Conservation (phyloP, 2,113 vertebrate genomes). For the Brachyhypopomus gauderio region DNA sequence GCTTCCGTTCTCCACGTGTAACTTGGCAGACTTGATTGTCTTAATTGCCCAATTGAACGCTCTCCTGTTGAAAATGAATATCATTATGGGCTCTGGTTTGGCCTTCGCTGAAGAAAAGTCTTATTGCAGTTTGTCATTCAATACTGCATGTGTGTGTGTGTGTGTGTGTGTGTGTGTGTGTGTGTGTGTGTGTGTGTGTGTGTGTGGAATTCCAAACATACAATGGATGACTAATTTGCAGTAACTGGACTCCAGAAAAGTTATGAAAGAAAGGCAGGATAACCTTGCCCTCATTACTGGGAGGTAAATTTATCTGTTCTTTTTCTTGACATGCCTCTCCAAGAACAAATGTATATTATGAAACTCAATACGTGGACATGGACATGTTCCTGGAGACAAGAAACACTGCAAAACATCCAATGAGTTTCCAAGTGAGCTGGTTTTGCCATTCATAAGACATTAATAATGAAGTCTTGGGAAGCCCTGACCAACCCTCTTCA, state of each 20-base stretch:
- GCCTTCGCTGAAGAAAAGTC: conserved; percentile 70
- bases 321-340: conserved; percentile 33
- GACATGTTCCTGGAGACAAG: conserved; percentile 48
- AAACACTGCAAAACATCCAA: conserved; percentile 44
- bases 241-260: conserved; percentile 67
- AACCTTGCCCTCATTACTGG: conserved; percentile 54
- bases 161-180: conserved; percentile 58
- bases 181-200: conserved; percentile 17
- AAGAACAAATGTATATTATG: conserved; percentile 60
- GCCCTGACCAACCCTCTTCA: conserved; percentile 37
- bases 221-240: conserved; percentile 70
- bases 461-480: conserved; percentile 39
- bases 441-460: not conserved
- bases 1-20: conserved; percentile 74
- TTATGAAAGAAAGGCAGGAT: conserved; percentile 65
- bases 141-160: conserved; percentile 55
- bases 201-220: conserved; percentile 70
- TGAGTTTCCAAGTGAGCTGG: not conserved
- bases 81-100: conserved; percentile 75
- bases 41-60: conserved; percentile 85
- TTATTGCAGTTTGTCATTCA: conserved; percentile 71
- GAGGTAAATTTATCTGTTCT: conserved; percentile 61
- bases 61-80: conserved; percentile 84
- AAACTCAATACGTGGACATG: conserved; percentile 51
- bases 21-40: conserved; percentile 83